Percentiles rank a stretch among this genome's conserved stretches.
These are phyloP conservation scores for Ambastaia sidthimunki DNA, from an alignment of 2,797 vertebrate species.

Conservation along the genomic window DNA sequence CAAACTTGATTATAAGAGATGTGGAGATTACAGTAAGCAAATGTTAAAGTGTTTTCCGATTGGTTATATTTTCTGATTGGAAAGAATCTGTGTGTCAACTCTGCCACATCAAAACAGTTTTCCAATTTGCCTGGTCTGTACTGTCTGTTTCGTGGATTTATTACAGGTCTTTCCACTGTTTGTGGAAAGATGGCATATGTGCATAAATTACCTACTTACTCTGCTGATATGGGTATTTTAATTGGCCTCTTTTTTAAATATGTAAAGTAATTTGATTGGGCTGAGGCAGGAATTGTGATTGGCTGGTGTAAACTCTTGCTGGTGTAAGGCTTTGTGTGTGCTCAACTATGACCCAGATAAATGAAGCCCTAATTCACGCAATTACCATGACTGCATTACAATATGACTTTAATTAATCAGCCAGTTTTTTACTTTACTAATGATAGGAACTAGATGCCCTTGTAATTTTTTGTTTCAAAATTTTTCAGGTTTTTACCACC, in stretches of 20 bases:
- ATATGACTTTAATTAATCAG: slow-evolving; percentile 53
- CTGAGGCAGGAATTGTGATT: slow-evolving; percentile 41
- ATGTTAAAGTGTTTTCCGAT: no score
- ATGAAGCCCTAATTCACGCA: slow-evolving; percentile 55
- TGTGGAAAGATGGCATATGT: slow-evolving; percentile 35
- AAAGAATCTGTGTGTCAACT: no score
- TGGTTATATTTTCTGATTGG: no score
- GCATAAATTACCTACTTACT: slow-evolving; percentile 54
- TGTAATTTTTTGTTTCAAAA: no score
- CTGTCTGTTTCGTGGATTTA: slow-evolving; percentile 26
- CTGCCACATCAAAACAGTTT: neutral
- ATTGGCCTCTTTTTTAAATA: slow-evolving; percentile 46
- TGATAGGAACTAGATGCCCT: slow-evolving; percentile 1
- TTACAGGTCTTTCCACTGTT: slow-evolving; percentile 48
- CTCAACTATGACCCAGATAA: slow-evolving; percentile 50
- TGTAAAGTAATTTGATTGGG: slow-evolving; percentile 50
- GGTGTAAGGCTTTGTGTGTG: slow-evolving; percentile 43
- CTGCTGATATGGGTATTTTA: slow-evolving; percentile 53
- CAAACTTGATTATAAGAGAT: no score
- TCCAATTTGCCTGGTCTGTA: neutral
- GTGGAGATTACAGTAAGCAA: no score
- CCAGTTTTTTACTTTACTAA: slow-evolving; percentile 30
- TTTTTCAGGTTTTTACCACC: neutral
- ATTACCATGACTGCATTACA: slow-evolving; percentile 63
- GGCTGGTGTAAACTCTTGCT: slow-evolving; percentile 5